Percentiles rank a stretch among this genome's conserved stretches.
Conservation (phyloP, 2,888 invertebrate species). For the Brachycybe producta region DNA sequence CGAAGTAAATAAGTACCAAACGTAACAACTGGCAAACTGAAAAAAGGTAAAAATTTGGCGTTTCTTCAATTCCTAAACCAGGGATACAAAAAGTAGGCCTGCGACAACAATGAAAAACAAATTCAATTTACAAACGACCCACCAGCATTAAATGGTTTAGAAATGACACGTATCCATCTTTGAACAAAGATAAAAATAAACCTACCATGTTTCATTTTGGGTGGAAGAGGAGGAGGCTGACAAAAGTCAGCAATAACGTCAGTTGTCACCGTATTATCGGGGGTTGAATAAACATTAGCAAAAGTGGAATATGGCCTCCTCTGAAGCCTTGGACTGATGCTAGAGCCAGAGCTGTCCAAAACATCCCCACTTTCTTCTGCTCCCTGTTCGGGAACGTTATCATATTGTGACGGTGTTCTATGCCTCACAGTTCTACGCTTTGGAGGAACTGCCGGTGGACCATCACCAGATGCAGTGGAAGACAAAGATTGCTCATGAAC, state of each 20-base stretch:
- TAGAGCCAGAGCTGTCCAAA: neutral
- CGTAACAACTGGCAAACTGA: too few species aligned
- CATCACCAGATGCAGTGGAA: constrained; percentile 24
- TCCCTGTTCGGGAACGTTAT: constrained; percentile 41
- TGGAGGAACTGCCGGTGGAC: constrained; percentile 49
- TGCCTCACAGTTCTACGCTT: constrained; percentile 43
- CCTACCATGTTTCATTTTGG: constrained; percentile 92
- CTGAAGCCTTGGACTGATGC: neutral
- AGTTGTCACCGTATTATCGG: neutral
- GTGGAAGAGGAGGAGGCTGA: constrained; percentile 64
- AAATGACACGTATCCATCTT: too few species aligned
- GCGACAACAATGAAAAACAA: too few species aligned
- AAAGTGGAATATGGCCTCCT: neutral
- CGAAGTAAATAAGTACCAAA: too few species aligned
- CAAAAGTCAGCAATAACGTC: constrained; percentile 16
- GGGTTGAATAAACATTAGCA: constrained; percentile 1
- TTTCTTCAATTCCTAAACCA: too few species aligned
- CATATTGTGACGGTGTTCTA: constrained; percentile 53
- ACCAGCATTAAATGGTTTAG: too few species aligned
- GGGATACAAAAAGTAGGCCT: too few species aligned
- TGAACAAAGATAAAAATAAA: too few species aligned
- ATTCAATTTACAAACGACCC: too few species aligned
- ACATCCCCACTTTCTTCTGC: neutral
- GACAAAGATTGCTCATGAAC: too few species aligned
- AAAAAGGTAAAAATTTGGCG: too few species aligned